Evolutionary conservation across 2,113 vertebrate species (phyloP), one percentile per base, ranked within the genome.

Genomic region (Tautogolabrus adspersus): DNA sequence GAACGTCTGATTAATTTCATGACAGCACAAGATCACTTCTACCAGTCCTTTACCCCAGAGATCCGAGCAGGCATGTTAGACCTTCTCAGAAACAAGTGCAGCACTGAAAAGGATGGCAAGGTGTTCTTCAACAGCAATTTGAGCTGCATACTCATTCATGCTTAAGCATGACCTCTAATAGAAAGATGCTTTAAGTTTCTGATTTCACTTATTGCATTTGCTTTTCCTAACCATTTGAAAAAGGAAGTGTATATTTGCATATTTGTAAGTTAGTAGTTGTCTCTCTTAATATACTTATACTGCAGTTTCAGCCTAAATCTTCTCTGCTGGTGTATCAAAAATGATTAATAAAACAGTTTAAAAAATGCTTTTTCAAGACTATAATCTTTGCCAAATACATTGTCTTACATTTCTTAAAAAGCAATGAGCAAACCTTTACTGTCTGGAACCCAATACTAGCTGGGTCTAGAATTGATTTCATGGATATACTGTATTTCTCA

Each of bases 61-160:
- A 82, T 96, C 30, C 95, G 89, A 81, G 66, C 3, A 2, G 93
- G 94, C 72, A 79, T 98, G 8, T 69, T 95, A 6, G 93, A 96
- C 58, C 93, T 96, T 5, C 89, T 97, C 7, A 93, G 89, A 67
- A 92, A 91, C 85, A 94, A 91, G 81, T 97, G 94, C 89, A 96
- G 96, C 85, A 59, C 91, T 44, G 67, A 87, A 30, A 95, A 91
- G 87, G 94, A 95, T 0, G 96, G 95, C 57, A 96, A 88, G 23
- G 65, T 96, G 11, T 18, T 96, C 42, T 89, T 92, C 26, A 67
- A 91, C 84, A 79, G 78, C 26, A 57, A 34, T 21, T 0, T 91
- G 61, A 91, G 44, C 54, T 86, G 87, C 62, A 47, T 91, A 9
- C 22, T 88, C 2, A 10, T 92, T 60, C 34, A 85, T 67, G 78